Conservation (phyloP, 2,888 invertebrate species). For the Bombylius major region DNA sequence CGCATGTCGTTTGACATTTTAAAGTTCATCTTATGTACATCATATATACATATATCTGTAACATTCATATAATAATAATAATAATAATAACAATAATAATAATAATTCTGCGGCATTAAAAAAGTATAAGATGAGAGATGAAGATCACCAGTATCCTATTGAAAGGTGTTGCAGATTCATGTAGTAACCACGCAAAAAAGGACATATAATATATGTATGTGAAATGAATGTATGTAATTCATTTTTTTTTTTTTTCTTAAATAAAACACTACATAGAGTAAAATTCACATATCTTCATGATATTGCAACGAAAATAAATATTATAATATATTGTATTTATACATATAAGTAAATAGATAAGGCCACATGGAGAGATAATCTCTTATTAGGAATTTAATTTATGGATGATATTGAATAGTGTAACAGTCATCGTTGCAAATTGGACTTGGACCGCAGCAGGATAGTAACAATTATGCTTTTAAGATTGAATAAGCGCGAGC, state of each 20-base stretch:
- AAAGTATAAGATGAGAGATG: background rate
- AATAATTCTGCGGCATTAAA: no score
- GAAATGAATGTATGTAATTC: no score
- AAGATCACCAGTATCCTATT: background rate
- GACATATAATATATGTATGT: background rate
- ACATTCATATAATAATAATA: no score
- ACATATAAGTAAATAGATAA: slow-evolving; percentile 6
- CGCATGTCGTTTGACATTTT: no score
- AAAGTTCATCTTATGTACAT: background rate
- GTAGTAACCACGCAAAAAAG: background rate
- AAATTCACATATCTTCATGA: no score
- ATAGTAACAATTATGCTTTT: background rate
- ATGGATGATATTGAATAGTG: slow-evolving; percentile 3
- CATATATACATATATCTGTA: background rate
- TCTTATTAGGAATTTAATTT: slow-evolving; percentile 11
- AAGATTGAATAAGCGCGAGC: no score
- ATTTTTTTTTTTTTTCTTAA: background rate
- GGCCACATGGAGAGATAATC: slow-evolving; percentile 12
- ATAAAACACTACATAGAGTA: no score
- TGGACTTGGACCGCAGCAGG: background rate
- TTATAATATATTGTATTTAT: no score
- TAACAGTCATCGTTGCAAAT: background rate
- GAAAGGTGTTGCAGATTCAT: background rate
- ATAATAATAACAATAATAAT: no score
- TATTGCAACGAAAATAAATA: no score